Percentiles rank a stretch among this genome's conserved stretches.
phyloP scores from a whole-genome alignment of 2,888 invertebrate genomes.

The Antheraea yamamai region DNA sequence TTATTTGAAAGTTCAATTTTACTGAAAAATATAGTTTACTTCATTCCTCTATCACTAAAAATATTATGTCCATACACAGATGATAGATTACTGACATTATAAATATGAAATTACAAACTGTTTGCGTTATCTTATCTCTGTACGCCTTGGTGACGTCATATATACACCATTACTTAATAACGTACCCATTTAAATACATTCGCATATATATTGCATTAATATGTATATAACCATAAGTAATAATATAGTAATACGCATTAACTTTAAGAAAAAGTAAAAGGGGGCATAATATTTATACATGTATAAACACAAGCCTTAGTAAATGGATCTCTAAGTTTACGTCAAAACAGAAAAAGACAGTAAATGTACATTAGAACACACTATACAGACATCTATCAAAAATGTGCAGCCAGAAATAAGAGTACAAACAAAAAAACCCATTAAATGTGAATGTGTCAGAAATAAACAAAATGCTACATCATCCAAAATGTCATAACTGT shows the following conservation, averaged over 20 bases:
- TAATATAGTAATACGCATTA: not conserved
- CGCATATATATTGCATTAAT: not conserved
- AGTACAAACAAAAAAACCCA: not conserved
- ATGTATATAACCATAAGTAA: not conserved
- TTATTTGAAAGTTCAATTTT: not conserved
- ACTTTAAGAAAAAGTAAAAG: not conserved
- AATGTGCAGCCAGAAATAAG: not conserved
- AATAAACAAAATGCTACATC: no score
- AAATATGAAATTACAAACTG: not conserved
- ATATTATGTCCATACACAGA: not conserved
- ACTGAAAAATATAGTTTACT: not conserved
- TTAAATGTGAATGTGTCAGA: no score
- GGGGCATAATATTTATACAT: not conserved
- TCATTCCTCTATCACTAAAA: not conserved
- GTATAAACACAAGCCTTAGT: not conserved
- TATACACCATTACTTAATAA: not conserved
- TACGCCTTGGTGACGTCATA: not conserved
- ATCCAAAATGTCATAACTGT: no score
- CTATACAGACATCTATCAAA: not conserved
- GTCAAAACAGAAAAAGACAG: not conserved
- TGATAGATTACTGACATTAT: not conserved
- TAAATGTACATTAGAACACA: not conserved
- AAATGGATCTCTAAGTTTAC: not conserved
- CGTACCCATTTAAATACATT: not conserved
- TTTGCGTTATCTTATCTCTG: not conserved